Evolutionary conservation across 30 jellyfish, hydroid and myxozoan species (phyloP).

Genomic region (Clytia hemisphaerica): DNA sequence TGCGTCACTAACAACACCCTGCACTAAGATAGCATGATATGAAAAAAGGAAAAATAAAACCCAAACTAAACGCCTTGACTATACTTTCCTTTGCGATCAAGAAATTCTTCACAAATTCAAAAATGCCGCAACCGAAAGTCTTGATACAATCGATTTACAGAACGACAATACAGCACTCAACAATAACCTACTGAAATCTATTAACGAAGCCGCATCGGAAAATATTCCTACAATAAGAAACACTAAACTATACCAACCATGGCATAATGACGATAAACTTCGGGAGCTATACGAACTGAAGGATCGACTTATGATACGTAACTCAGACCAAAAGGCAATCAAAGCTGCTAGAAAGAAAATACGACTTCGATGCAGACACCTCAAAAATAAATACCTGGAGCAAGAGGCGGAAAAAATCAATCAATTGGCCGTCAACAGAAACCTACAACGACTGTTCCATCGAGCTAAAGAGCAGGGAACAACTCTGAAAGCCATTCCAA

Average conservation of each 20-base stretch:
- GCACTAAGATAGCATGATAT: not conserved
- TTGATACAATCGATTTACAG: not conserved
- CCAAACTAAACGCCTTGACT: not conserved
- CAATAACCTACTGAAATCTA: not conserved
- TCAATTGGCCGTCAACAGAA: not conserved
- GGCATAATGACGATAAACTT: not conserved
- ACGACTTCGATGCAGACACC: conserved; percentile 4
- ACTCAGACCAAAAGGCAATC: not conserved
- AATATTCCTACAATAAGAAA: not conserved
- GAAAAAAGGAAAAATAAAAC: not conserved
- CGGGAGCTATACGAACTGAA: not conserved
- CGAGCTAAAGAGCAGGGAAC: not conserved
- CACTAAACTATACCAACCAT: conserved; percentile 6
- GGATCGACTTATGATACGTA: not conserved
- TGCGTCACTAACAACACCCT: not conserved
- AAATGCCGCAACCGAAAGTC: not conserved
- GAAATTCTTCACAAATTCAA: not conserved
- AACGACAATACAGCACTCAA: not conserved
- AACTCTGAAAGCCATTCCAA: not conserved
- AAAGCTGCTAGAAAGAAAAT: not conserved
- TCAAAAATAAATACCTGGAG: too few relatives aligned
- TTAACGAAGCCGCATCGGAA: not conserved
- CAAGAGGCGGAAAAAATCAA: not conserved
- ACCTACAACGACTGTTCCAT: not conserved
- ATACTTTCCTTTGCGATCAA: not conserved